Evolutionary conservation across 2,888 invertebrate genomes (phyloP).

Genomic region (Omphaloscelis lunosa): DNA sequence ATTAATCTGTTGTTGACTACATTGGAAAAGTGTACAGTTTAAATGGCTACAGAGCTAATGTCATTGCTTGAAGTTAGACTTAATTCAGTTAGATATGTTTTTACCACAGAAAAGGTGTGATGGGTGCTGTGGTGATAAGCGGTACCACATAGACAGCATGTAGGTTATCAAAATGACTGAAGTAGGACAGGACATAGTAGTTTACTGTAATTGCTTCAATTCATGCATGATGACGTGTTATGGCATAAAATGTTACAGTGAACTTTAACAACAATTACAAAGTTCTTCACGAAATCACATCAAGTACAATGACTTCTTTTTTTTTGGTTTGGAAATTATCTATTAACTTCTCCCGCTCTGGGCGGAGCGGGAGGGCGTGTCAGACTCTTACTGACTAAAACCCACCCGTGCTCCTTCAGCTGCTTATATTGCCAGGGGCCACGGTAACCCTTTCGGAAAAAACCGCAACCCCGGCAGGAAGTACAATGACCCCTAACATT

Average conservation of each 20-base stretch:
- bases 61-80: neutral
- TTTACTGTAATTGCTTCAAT: neutral
- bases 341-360: too few species aligned
- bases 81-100: neutral
- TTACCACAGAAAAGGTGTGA: too few species aligned
- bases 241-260: neutral
- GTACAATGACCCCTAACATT: slow-evolving; percentile 47
- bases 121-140: neutral
- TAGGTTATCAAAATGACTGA: neutral
- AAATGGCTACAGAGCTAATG: neutral
- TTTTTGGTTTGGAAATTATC: too few species aligned
- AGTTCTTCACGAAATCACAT: slow-evolving; percentile 13
- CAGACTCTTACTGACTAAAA: too few species aligned
- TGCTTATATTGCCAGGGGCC: too few species aligned
- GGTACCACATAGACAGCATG: neutral
- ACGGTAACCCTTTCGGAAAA: too few species aligned
- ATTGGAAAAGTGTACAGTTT: neutral
- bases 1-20: neutral
- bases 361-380: too few species aligned
- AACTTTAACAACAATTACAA: slow-evolving; percentile 16
- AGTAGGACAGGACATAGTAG: too few species aligned
- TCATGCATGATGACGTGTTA: neutral
- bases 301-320: slow-evolving; percentile 26
- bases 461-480: neutral
- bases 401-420: too few species aligned